Percentiles rank a stretch among this genome's conserved stretches.
Conservation (phyloP, 2,888 invertebrate genomes). For the Chloromyia formosa region DNA sequence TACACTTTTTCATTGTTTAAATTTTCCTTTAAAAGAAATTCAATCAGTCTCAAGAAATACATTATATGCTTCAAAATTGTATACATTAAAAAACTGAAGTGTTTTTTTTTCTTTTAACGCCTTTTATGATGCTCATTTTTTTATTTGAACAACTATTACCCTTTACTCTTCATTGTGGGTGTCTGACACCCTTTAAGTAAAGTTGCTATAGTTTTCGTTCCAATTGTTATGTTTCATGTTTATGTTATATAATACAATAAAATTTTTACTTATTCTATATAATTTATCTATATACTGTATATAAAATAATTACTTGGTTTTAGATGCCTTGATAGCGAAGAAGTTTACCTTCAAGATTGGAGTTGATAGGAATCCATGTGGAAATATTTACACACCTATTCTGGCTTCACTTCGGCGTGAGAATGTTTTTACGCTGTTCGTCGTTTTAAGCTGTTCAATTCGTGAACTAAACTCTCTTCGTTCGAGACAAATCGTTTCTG, state of each 20-base stretch:
- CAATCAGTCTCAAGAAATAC: slow-evolving; percentile 38
- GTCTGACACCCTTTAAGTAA: no score
- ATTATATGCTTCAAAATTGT: background rate
- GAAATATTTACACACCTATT: no score
- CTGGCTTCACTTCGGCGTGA: no score
- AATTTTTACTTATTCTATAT: background rate
- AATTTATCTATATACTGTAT: slow-evolving; percentile 4
- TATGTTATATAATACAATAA: no score
- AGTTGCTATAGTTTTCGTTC: no score
- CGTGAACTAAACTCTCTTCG: slow-evolving; percentile 71
- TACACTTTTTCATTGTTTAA: slow-evolving; percentile 18
- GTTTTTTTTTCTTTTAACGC: background rate
- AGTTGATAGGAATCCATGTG: no score
- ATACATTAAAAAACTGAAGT: background rate
- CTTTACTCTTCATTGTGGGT: no score
- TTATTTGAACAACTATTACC: no score
- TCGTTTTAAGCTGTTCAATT: slow-evolving; percentile 73
- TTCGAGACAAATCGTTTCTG: slow-evolving; percentile 72
- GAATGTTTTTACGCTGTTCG: slow-evolving; percentile 59
- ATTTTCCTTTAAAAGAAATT: slow-evolving; percentile 2
- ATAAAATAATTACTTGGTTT: slow-evolving; percentile 18
- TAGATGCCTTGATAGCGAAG: background rate
- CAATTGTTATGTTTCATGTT: no score
- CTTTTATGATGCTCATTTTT: no score
- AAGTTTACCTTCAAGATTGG: no score